A percentile compares a stretch with the other conserved stretches of the same genome.
Conservation (phyloP, 2,797 vertebrate genomes). For the Pachyuromys duprasi region DNA sequence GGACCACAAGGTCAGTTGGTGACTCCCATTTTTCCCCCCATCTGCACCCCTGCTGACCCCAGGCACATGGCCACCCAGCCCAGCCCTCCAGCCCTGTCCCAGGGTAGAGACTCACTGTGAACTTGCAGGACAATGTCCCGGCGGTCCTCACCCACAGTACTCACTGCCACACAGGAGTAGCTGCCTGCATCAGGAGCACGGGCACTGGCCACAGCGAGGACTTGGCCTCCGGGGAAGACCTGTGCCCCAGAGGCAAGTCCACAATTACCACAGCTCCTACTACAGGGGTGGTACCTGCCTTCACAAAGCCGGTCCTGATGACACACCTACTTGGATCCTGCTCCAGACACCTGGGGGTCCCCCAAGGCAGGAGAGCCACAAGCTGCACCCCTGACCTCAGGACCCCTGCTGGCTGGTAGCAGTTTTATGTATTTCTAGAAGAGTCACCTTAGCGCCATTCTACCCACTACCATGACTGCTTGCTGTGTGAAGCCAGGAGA, state of each 20-base stretch:
- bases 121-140: conserved; percentile 81
- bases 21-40: not conserved
- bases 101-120: conserved; percentile 74
- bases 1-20: not conserved
- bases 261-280: fast-evolving
- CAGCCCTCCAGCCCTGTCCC: no score
- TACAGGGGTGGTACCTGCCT: not conserved
- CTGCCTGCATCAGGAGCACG: conserved; percentile 83
- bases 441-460: not conserved
- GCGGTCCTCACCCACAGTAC: conserved; percentile 86
- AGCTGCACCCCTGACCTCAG: not conserved
- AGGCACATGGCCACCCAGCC: not conserved
- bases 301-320: not conserved
- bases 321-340: fast-evolving
- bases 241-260: conserved; percentile 40
- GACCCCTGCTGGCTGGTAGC: fast-evolving
- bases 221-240: conserved; percentile 79
- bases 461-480: not conserved
- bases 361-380: fast-evolving
- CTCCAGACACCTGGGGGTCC: not conserved
- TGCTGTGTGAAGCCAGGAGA: not conserved
- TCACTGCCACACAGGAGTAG: conserved; percentile 86
- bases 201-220: conserved; percentile 82
- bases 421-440: fast-evolving
- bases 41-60: fast-evolving